Percentiles rank a stretch among this genome's conserved stretches.
These are phyloP conservation scores for Bombus breviceps DNA, from an alignment of 1,140 invertebrate species.

Conservation along the genomic window DNA sequence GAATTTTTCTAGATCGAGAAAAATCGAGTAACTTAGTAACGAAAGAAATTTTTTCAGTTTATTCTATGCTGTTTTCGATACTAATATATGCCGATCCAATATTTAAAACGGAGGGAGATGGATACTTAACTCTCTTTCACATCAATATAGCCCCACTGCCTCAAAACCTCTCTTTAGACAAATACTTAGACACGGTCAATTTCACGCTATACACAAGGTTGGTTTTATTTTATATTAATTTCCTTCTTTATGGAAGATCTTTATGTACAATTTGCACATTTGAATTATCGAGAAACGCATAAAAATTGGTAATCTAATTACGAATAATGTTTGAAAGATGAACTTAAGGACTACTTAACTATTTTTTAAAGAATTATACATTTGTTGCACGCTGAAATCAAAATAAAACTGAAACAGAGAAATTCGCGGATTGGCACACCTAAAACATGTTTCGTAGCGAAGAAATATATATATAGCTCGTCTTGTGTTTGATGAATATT, in stretches of 20 bases:
- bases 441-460: too few species aligned
- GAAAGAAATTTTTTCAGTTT: constrained; percentile 30
- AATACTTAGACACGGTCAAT: fast-evolving
- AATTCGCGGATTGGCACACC: fast-evolving
- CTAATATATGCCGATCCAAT: not conserved
- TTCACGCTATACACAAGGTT: constrained; percentile 46
- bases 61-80: constrained; percentile 10
- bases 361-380: too few species aligned
- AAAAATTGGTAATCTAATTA: too few species aligned
- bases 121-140: fast-evolving
- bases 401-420: too few species aligned
- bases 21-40: not conserved
- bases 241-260: not conserved
- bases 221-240: not conserved
- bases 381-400: too few species aligned
- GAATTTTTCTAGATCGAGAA: not conserved
- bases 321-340: too few species aligned
- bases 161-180: fast-evolving
- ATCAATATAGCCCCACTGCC: too few species aligned
- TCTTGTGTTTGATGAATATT: too few species aligned
- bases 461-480: fast-evolving
- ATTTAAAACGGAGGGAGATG: not conserved
- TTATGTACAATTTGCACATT: not conserved
- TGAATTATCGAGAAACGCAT: not conserved
- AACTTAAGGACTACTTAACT: too few species aligned